phyloP scores from a whole-genome alignment of 37 sponge, comb jelly and placozoan genomes.

The Bolinopsis microptera region DNA sequence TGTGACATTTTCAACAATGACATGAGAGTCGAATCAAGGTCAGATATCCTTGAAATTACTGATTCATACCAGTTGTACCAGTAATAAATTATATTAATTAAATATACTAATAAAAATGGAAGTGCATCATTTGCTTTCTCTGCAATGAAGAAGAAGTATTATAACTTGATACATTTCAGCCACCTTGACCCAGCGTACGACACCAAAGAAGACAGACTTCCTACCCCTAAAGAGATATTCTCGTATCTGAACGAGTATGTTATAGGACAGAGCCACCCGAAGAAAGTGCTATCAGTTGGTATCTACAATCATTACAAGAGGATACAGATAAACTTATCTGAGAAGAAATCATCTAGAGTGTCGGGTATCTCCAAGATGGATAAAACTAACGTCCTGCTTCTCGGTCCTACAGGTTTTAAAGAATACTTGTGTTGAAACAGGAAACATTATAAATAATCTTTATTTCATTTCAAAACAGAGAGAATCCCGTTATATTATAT shows the following conservation, averaged over 20 bases:
- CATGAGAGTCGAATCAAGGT: conserved; percentile 62
- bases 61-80: no score
- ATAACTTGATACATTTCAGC: no score
- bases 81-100: no score
- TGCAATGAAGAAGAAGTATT: no score
- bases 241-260: conserved; percentile 84
- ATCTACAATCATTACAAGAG: conserved; percentile 99
- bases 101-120: no score
- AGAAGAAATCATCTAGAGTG: background rate
- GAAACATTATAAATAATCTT: no score
- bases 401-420: conserved; percentile 99
- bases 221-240: conserved; percentile 78
- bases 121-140: no score
- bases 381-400: conserved; percentile 94
- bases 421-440: no score
- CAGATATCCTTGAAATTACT: no score
- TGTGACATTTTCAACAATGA: conserved; percentile 23
- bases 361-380: conserved; percentile 71
- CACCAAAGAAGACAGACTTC: conserved; percentile 1
- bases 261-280: conserved; percentile 89
- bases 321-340: conserved; percentile 63
- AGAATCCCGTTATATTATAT: no score
- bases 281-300: conserved; percentile 96
- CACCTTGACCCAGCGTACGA: background rate
- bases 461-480: no score